Evolutionary conservation across 2,888 invertebrate genomes (phyloP), one percentile per base, ranked within the genome.

Genomic region (Agrotis segetum): DNA sequence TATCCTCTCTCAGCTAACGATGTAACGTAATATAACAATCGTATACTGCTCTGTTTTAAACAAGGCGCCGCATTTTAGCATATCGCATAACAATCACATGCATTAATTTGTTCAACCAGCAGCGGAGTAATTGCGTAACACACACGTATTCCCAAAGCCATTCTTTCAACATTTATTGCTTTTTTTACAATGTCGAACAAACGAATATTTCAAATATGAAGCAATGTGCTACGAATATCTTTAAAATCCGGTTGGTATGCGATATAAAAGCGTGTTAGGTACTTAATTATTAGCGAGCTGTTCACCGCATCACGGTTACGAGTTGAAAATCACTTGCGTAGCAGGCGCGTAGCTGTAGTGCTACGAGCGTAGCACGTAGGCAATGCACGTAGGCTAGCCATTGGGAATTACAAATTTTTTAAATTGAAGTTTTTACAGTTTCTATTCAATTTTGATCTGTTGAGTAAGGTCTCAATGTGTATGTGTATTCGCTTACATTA

Each of bases 1-100:
- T 77, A 82, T 82, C 76, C 66, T 70, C 71, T 82, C 71, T 74
- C 61, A 72, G 71, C 70, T 75, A 77, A 81, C 74, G 72, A 82
- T 75, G 74, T 78, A 76, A 71, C 62, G 64, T 79, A 71, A 79
- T 85, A 81, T 76, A 64, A 76, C 70, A 66, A 68, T 72, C 64
- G 72, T 74, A 68, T 55, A 71, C 40, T 56, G 47, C 53, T 76
- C 44, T 80, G 60, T 62, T 76, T 62, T 59, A 47, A 70, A 55
- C 46, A 52, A 53, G 52, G 52, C 34, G 55, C 53, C 17, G 49
- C 34, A n/a, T 44, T 29, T 61, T 58, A 52, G 19, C 40, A 40
- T 50, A 40, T 61, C 29, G n/a, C 40, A 40, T 50, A 46, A 69
- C 21, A 69, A 77, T 46, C n/a, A 56, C 29, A 61, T 47, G 3